Base-by-base conservation (phyloP, 1,140 invertebrate genomes). In the Drosophila kurseongensis region DNA sequence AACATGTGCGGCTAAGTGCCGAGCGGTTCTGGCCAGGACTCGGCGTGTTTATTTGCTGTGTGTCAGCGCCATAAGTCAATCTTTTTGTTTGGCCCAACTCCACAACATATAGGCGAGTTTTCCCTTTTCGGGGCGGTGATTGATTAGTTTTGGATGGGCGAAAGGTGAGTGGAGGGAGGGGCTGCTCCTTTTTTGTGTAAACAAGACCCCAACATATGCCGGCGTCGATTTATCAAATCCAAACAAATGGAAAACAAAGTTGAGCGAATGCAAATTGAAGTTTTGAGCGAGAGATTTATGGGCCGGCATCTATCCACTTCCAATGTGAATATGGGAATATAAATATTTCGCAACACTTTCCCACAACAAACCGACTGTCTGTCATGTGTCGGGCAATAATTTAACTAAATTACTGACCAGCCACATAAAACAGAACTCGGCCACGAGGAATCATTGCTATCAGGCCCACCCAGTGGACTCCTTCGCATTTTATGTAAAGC, bases 1-100 rank as follows among this genome's bases (percentile, higher is more conserved):
- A 50, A 62, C 83, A 86, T 89, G 84, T 88, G 83, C 63, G 40
- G 45, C 72, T 79, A 82, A 82, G 84, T 77, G 79, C 71, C 79
- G 74, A 80, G 75, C 83, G 88, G 55, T 80, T 76, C 38, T 41
- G 48, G 18, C 69, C 68, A 75, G 41, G 40, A 35, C 6, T 62
- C 23, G 29, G 54, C 47, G 62, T 52, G 58, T 75, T 74, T 76
- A 76, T 80, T 80, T 80, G 59, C 55, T 75, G 38, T 80, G 50
- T 76, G 77, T 67, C 62, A 78, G 71, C 68, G 71, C 69, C 66
- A 54, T 60, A 78, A 79, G 67, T 81, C 75, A 79, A 79, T 79
- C 52, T 66, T 75, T 83, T 85, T 73, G 60, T 54, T 52, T 67
- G 58, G 38, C 42, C 48, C 29, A 47, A 40, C 41, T 48, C 29